Evolutionary conservation across 2,888 invertebrate species (phyloP).

Genomic region (Brachyptera risi): DNA sequence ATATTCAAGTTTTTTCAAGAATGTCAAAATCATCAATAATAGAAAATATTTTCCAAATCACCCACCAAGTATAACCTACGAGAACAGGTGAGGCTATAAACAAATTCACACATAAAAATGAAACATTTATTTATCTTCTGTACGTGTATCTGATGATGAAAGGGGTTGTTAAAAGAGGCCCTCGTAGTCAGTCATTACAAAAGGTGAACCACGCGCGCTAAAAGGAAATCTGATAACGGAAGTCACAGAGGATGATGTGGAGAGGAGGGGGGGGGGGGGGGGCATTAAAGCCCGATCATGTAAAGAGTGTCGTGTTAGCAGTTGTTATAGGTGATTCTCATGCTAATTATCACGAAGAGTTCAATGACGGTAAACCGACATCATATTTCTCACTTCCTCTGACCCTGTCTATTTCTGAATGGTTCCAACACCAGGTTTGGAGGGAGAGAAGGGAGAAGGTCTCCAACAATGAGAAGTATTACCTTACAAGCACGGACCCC

Average conservation of each 20-base stretch:
- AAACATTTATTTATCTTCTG: not conserved
- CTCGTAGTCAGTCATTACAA: slow-evolving; percentile 4
- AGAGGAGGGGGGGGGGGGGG: not conserved
- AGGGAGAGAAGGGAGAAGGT: too few species aligned
- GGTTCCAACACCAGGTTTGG: too few species aligned
- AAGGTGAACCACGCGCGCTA: slow-evolving; percentile 18
- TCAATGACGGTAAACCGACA: slow-evolving; percentile 13
- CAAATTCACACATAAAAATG: too few species aligned
- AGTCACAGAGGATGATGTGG: not conserved
- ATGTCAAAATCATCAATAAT: too few species aligned
- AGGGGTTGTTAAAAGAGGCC: slow-evolving; percentile 6
- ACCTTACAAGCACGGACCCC: too few species aligned
- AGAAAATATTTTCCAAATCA: too few species aligned
- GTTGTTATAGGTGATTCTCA: slow-evolving; percentile 19
- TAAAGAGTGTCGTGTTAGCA: slow-evolving; percentile 15
- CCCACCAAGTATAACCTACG: too few species aligned
- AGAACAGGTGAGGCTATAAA: not conserved
- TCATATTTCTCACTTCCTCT: slow-evolving; percentile 13
- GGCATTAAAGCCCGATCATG: slow-evolving; percentile 3
- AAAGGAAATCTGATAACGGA: slow-evolving; percentile 17
- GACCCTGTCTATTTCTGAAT: not conserved
- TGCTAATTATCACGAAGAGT: slow-evolving; percentile 3
- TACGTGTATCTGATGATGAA: not conserved
- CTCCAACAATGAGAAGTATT: too few species aligned
- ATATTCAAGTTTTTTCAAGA: too few species aligned